Percentiles rank a stretch among this genome's conserved stretches.
Evolutionary conservation across 2,797 vertebrate species (phyloP).

Genomic region (Hyperoplus lanceolatus): DNA sequence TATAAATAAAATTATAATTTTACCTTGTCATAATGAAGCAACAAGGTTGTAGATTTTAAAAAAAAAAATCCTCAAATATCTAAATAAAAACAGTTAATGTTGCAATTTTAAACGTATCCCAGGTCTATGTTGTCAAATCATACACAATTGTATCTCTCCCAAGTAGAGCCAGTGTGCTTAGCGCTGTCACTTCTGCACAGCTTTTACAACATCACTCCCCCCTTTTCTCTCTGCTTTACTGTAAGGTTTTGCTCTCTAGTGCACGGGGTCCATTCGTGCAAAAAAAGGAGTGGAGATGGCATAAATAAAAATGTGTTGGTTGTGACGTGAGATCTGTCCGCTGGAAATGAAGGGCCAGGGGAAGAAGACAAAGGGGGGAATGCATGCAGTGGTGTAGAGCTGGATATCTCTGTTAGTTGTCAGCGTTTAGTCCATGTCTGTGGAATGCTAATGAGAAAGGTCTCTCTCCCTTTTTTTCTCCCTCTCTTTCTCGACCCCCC

Average conservation of each 20-base stretch:
- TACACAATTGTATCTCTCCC: conserved; percentile 72
- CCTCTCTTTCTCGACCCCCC: conserved; percentile 50
- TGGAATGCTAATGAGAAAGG: conserved; percentile 93
- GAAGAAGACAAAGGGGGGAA: conserved; percentile 87
- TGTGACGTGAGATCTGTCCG: conserved; percentile 85
- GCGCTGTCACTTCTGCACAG: conserved; percentile 81
- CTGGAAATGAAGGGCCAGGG: conserved; percentile 86
- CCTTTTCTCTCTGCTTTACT: conserved; percentile 59
- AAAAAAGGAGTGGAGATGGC: conserved; percentile 63
- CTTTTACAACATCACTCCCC: conserved; percentile 77
- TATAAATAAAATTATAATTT: conserved; percentile 15
- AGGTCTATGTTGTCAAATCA: conserved; percentile 72
- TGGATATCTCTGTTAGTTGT: conserved; percentile 98
- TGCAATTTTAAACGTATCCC: conserved; percentile 60
- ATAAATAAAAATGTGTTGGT: conserved; percentile 84
- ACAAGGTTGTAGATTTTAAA: neutral
- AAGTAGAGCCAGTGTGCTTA: conserved; percentile 78
- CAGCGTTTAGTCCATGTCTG: conserved; percentile 91
- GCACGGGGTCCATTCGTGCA: conserved; percentile 70
- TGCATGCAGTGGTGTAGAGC: conserved; percentile 88
- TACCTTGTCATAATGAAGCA: conserved; percentile 26
- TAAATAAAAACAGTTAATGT: conserved; percentile 45
- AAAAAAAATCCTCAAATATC: conserved; percentile 21
- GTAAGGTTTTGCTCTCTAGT: conserved; percentile 67
- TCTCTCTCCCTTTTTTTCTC: conserved; percentile 65